These are phyloP conservation scores for Apodemia duryi DNA, from an alignment of 2,888 invertebrate species.

Conservation along the genomic window DNA sequence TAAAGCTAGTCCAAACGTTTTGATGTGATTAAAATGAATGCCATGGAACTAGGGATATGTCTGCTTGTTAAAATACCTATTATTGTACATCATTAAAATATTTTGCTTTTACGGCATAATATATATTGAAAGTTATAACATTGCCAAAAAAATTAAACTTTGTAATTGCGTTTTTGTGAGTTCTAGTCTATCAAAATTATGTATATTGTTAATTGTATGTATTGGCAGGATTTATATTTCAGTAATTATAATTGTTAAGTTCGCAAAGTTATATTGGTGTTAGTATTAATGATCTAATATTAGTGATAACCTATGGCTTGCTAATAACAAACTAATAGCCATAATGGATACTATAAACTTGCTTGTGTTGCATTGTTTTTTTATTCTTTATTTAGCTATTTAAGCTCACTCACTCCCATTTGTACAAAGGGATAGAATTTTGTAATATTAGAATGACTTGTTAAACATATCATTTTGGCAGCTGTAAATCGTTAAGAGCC, in stretches of 20 bases:
- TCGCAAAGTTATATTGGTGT: conserved; percentile 57
- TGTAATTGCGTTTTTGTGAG: conserved; percentile 57
- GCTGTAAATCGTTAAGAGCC: conserved; percentile 20
- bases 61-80: conserved; percentile 33
- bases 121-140: conserved; percentile 37
- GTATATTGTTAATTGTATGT: conserved; percentile 47
- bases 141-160: conserved; percentile 52
- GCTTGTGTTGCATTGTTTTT: conserved; percentile 75
- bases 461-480: conserved; percentile 36
- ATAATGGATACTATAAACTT: conserved; percentile 66
- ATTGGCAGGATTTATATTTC: conserved; percentile 9
- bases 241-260: conserved; percentile 35
- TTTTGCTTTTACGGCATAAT: conserved; percentile 42
- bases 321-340: conserved; percentile 77
- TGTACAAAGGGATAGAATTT: conserved; percentile 34
- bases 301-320: conserved; percentile 75
- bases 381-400: conserved; percentile 45
- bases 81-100: conserved; percentile 35
- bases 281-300: conserved; percentile 71
- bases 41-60: conserved; percentile 59
- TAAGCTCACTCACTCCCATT: conserved; percentile 27
- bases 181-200: conserved; percentile 76
- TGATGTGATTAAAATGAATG: conserved; percentile 73
- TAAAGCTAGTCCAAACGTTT: conserved; percentile 77
- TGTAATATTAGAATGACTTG: conserved; percentile 26